Percentiles rank a stretch among this genome's conserved stretches.
phyloP scores from a whole-genome alignment of 2,888 invertebrate genomes.

The Cepaea hortensis region DNA sequence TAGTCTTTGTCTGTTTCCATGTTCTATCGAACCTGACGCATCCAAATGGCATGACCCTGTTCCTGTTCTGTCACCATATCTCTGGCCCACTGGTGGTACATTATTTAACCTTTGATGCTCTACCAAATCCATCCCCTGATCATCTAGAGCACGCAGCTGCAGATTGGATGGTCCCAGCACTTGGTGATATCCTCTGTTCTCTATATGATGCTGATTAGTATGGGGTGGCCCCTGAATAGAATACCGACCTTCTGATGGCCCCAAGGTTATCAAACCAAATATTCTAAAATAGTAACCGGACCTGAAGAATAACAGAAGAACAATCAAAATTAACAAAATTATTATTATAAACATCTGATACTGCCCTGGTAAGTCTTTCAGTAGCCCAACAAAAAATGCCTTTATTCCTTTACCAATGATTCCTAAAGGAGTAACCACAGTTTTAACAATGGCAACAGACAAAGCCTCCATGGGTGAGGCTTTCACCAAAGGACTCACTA shows the following conservation, averaged over 20 bases:
- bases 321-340: neutral
- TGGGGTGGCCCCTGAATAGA: neutral
- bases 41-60: neutral
- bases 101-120: neutral
- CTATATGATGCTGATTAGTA: neutral
- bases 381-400: constrained; percentile 33
- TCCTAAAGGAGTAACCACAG: constrained; percentile 26
- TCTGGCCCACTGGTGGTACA: neutral
- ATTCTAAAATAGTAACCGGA: constrained; percentile 8
- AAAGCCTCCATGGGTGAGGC: constrained; percentile 29
- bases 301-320: neutral
- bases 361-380: constrained; percentile 41
- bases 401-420: constrained; percentile 42
- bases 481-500: constrained; percentile 32
- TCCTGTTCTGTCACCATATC: no score
- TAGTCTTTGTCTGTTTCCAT: neutral
- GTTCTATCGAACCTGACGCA: neutral
- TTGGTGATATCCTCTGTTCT: neutral
- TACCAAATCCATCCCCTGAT: neutral
- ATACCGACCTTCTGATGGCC: constrained; percentile 1
- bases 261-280: neutral
- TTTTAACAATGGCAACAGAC: constrained; percentile 39
- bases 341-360: constrained; percentile 10
- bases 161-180: neutral
- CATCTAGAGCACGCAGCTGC: neutral